Evolutionary conservation across 2,888 invertebrate genomes (phyloP).

Genomic region (Cephus pulcher): DNA sequence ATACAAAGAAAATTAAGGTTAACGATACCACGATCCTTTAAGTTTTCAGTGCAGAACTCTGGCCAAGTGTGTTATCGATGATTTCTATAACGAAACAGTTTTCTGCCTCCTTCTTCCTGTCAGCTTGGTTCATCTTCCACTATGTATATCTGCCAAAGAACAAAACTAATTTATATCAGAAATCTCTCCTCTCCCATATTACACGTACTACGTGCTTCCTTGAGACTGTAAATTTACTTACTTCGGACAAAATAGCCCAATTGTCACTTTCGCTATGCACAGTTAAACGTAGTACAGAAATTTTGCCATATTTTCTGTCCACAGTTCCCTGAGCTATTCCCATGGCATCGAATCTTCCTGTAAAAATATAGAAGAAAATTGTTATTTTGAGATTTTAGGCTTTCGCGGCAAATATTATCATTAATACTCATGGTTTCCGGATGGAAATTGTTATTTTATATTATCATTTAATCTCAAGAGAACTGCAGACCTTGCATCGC

Average conservation of each 20-base stretch:
- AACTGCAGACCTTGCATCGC: no score
- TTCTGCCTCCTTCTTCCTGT: conserved; percentile 37
- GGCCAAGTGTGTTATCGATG: conserved; percentile 12
- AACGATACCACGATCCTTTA: not conserved
- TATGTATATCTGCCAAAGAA: conserved; percentile 58
- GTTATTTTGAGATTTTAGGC: not conserved
- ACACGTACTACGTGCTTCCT: not conserved
- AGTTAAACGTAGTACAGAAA: conserved; percentile 80
- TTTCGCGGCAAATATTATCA: no score
- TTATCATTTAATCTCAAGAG: no score
- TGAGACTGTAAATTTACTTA: conserved; percentile 63
- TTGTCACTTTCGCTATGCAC: conserved; percentile 84
- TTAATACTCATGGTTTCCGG: no score
- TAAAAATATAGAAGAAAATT: conserved; percentile 35
- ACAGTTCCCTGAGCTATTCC: conserved; percentile 83
- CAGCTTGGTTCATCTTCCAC: conserved; percentile 62
- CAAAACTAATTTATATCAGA: conserved; percentile 17
- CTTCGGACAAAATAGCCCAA: conserved; percentile 94
- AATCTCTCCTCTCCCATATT: conserved; percentile 18
- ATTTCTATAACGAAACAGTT: conserved; percentile 19
- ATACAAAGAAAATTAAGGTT: not conserved
- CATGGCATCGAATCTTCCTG: conserved; percentile 80
- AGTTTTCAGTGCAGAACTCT: not conserved
- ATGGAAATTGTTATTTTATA: not conserved
- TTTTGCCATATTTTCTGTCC: conserved; percentile 75